Percentiles rank a stretch among this genome's conserved stretches.
phyloP scores from a whole-genome alignment of 2,797 vertebrate genomes.

The Chiroxiphia lanceolata region DNA sequence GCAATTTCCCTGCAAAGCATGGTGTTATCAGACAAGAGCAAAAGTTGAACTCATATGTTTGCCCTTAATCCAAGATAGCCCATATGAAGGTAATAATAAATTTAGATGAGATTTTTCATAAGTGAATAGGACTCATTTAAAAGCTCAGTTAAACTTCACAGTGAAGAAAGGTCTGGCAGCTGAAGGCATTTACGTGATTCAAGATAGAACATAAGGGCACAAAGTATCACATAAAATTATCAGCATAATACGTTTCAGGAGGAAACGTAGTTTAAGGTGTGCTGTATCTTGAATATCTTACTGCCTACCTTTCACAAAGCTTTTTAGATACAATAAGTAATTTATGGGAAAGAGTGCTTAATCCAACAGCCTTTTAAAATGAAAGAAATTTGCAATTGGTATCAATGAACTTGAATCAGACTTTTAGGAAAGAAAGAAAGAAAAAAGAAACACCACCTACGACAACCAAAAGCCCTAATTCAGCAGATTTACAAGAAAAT shows the following conservation, averaged over 20 bases:
- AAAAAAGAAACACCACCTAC: accelerated
- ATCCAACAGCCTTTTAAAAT: background rate
- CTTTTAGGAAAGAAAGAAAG: background rate
- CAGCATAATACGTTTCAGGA: background rate
- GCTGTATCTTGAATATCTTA: background rate
- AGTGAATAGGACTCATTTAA: background rate
- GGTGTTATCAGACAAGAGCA: background rate
- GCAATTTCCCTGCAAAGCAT: background rate
- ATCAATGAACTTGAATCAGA: background rate
- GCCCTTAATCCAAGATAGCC: background rate
- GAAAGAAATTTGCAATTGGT: background rate
- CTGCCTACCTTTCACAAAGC: background rate
- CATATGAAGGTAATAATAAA: background rate
- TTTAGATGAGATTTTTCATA: background rate
- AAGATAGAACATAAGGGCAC: background rate
- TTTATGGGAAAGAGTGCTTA: background rate
- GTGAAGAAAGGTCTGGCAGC: background rate
- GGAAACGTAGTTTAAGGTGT: background rate
- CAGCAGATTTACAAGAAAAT: background rate
- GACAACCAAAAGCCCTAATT: background rate
- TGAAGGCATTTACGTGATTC: background rate
- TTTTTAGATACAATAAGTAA: background rate
- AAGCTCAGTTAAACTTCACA: background rate
- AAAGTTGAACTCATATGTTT: background rate
- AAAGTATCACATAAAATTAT: background rate